These are phyloP conservation scores for Elephantulus edwardii DNA, from an alignment of 2,113 vertebrate species.

Conservation along the genomic window DNA sequence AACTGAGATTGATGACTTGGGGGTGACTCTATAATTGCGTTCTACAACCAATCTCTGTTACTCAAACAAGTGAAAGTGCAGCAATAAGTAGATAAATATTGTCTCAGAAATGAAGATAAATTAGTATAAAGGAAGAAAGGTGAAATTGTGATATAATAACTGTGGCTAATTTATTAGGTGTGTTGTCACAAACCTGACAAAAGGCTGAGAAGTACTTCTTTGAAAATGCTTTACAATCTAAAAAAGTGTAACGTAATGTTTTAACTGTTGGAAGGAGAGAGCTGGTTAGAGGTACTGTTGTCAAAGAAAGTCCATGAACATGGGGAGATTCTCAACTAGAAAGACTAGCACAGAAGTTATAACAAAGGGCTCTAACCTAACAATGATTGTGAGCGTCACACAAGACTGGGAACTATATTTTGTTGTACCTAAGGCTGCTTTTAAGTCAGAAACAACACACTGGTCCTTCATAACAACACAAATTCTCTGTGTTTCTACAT, in stretches of 20 bases:
- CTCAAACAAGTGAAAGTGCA: conserved; percentile 18
- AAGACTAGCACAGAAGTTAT: too few species aligned
- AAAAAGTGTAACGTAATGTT: background rate
- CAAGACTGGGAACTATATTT: too few species aligned
- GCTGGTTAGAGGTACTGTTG: too few species aligned
- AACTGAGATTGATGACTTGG: conserved; percentile 39
- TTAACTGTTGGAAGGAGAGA: background rate
- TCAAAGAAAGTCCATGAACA: too few species aligned
- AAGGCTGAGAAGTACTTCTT: conserved; percentile 9
- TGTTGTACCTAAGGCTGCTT: too few species aligned
- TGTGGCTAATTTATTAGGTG: conserved; percentile 31
- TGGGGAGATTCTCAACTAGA: too few species aligned
- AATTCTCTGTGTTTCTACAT: too few species aligned
- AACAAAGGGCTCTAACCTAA: too few species aligned
- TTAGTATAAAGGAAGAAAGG: conserved; percentile 41
- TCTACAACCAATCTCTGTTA: conserved; percentile 31
- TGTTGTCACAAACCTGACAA: conserved; percentile 18
- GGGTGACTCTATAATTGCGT: conserved; percentile 32
- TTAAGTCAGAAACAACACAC: too few species aligned
- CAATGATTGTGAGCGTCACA: too few species aligned
- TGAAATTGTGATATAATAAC: conserved; percentile 35
- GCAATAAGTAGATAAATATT: conserved; percentile 28
- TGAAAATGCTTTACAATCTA: background rate
- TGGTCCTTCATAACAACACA: too few species aligned
- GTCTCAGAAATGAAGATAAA: conserved; percentile 55